Conservation (phyloP, 2,888 invertebrate genomes). For the Tortricodes alternella region DNA sequence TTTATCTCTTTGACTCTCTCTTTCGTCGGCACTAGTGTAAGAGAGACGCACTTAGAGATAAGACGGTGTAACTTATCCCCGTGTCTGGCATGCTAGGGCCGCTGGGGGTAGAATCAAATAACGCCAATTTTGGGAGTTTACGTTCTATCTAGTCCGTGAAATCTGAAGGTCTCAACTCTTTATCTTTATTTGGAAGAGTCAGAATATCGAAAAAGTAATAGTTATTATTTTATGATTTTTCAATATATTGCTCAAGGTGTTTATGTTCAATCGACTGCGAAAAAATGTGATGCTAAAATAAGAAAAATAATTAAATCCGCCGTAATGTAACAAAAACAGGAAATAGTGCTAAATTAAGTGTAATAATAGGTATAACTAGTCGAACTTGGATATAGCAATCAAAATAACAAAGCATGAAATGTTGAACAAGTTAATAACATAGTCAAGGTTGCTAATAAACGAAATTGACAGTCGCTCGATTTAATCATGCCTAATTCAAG, state of each 20-base stretch:
- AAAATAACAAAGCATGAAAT: constrained; percentile 21
- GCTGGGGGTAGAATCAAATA: no score
- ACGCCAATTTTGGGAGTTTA: no score
- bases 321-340: neutral
- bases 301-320: neutral
- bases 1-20: no score
- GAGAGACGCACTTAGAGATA: no score
- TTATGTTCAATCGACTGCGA: neutral
- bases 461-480: constrained; percentile 25
- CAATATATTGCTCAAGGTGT: neutral
- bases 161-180: no score
- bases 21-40: no score
- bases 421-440: constrained; percentile 11
- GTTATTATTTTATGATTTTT: neutral
- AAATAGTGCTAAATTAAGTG: neutral
- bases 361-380: neutral
- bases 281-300: neutral
- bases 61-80: no score
- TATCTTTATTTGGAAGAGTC: no score
- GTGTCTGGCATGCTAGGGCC: no score
- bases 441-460: constrained; percentile 18
- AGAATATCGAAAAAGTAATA: no score
- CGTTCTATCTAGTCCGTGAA: no score
- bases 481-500: constrained; percentile 18
- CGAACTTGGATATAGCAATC: constrained; percentile 18